Conservation (phyloP, 2,113 vertebrate genomes). For the Macquaria ambigua region DNA sequence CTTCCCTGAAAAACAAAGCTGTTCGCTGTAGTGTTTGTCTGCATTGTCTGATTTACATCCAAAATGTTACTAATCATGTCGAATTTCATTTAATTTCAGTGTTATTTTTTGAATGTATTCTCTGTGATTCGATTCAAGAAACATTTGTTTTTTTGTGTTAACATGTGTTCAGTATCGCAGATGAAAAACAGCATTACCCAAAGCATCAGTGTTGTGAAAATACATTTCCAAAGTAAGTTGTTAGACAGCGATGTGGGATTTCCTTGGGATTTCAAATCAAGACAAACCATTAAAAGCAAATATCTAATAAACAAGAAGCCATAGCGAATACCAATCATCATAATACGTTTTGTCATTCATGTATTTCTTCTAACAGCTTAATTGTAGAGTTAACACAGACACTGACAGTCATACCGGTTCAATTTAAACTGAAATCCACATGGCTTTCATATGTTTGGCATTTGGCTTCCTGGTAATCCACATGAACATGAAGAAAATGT, state of each 20-base stretch:
- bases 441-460: neutral
- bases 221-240: conserved; percentile 20
- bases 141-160: conserved; percentile 35
- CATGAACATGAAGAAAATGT: neutral
- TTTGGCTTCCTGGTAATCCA: neutral
- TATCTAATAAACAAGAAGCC: conserved; percentile 1
- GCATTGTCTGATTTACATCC: conserved; percentile 27
- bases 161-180: conserved; percentile 12
- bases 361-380: neutral
- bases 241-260: conserved; percentile 14
- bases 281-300: conserved; percentile 21
- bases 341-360: neutral
- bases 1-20: conserved; percentile 53
- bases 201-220: conserved; percentile 15
- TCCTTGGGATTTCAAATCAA: conserved; percentile 39
- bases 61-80: conserved; percentile 24
- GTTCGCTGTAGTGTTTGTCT: conserved; percentile 26
- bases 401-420: neutral
- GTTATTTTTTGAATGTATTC: conserved; percentile 37
- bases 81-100: conserved; percentile 10
- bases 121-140: conserved; percentile 15
- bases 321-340: neutral
- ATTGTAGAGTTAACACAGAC: neutral
- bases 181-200: conserved; percentile 26
- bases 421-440: neutral